Percentiles rank a stretch among this genome's conserved stretches.
Evolutionary conservation across 2,797 vertebrate species (phyloP).

Genomic region (Pyrrhura leucotis): DNA sequence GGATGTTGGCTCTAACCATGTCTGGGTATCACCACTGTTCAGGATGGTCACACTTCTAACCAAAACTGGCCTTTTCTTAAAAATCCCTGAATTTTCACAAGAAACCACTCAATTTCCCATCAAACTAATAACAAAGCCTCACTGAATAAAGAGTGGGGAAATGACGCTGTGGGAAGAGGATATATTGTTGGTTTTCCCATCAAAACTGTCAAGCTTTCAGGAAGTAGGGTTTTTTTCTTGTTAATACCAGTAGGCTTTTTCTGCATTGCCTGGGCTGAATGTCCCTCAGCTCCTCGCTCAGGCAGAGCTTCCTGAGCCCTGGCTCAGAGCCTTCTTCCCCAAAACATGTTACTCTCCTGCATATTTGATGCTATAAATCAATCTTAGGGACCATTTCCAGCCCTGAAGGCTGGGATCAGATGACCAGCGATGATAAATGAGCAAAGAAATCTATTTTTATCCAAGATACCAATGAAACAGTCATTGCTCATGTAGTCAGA

Average conservation of each 20-base stretch:
- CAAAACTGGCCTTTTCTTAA: background rate
- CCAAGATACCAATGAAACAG: background rate
- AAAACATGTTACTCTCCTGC: background rate
- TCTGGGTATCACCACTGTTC: background rate
- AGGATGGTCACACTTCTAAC: background rate
- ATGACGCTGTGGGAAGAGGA: background rate
- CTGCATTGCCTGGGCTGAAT: background rate
- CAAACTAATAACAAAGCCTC: background rate
- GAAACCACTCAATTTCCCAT: background rate
- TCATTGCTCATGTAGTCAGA: background rate
- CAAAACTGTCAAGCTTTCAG: background rate
- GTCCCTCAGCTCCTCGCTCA: background rate
- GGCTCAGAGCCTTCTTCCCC: background rate
- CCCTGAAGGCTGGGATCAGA: background rate
- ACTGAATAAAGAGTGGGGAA: background rate
- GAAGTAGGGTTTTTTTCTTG: background rate
- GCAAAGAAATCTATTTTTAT: background rate
- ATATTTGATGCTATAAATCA: constrained; percentile 37
- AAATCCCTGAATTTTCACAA: background rate
- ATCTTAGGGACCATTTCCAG: background rate
- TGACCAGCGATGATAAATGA: background rate
- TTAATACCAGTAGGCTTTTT: background rate
- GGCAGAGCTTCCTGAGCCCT: background rate
- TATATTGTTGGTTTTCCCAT: background rate
- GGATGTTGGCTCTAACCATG: background rate